Evolutionary conservation across 2,888 invertebrate species (phyloP).

Genomic region (Eilema depressum): DNA sequence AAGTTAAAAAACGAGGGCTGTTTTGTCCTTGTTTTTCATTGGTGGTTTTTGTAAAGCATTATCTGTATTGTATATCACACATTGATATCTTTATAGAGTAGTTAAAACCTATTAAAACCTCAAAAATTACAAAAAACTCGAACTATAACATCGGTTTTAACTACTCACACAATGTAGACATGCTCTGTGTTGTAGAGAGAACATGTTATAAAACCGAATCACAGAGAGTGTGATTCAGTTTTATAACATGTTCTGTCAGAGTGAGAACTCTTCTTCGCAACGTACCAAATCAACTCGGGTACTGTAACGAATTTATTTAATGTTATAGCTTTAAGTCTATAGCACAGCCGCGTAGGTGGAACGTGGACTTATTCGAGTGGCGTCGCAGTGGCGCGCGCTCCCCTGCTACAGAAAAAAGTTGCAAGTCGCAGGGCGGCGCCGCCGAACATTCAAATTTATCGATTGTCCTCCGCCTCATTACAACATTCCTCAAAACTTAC

Average conservation of each 20-base stretch:
- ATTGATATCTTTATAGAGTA: not conserved
- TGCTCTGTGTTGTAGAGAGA: not conserved
- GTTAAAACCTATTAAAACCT: too few species aligned
- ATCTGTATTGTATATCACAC: not conserved
- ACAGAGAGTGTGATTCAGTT: too few species aligned
- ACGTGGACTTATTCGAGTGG: constrained; percentile 59
- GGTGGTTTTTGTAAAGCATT: too few species aligned
- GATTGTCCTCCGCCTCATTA: constrained; percentile 85
- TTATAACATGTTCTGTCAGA: too few species aligned
- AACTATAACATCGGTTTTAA: not conserved
- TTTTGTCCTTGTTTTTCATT: too few species aligned
- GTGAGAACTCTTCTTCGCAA: too few species aligned
- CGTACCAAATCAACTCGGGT: too few species aligned
- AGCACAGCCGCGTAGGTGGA: constrained; percentile 46
- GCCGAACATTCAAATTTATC: constrained; percentile 87
- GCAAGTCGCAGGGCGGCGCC: constrained; percentile 85
- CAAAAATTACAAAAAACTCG: not conserved
- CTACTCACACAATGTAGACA: not conserved
- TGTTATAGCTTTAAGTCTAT: not conserved
- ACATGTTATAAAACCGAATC: not conserved
- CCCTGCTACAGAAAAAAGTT: constrained; percentile 85
- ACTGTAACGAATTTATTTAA: not conserved
- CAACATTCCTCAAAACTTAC: constrained; percentile 85
- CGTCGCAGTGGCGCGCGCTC: constrained; percentile 79
- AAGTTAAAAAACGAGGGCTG: too few species aligned